Evolutionary conservation across 2,888 invertebrate species (phyloP).

Genomic region (Papilio elwesi): DNA sequence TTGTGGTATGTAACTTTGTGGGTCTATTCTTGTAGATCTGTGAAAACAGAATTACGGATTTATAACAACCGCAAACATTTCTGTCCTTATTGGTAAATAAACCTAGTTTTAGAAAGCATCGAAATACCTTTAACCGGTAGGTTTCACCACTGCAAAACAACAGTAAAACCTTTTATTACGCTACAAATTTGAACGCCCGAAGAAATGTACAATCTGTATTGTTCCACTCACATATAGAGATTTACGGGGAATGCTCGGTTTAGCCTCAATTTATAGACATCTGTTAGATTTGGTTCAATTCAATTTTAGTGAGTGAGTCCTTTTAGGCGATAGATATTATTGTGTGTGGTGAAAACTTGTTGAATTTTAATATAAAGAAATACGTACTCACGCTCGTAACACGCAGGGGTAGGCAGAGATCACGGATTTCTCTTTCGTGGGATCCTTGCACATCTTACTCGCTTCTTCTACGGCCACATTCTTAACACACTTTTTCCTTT

Average conservation of each 20-base stretch:
- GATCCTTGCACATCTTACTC: no score
- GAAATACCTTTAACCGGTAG: slow-evolving; percentile 6
- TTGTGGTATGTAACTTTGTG: not conserved
- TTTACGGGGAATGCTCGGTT: slow-evolving; percentile 19
- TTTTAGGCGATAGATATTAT: slow-evolving; percentile 6
- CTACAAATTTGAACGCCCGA: slow-evolving; percentile 15
- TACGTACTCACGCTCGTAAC: no score
- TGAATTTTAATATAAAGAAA: not conserved
- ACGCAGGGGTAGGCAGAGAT: no score
- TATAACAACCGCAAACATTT: not conserved
- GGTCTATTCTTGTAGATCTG: not conserved
- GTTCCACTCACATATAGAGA: slow-evolving; percentile 10
- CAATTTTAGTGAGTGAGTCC: slow-evolving; percentile 17
- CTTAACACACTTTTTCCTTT: no score
- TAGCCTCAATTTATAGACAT: slow-evolving; percentile 22
- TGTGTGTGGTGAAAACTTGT: slow-evolving; percentile 1
- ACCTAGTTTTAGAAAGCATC: slow-evolving; percentile 1
- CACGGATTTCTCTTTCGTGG: no score
- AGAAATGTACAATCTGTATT: slow-evolving; percentile 18
- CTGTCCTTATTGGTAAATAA: not conserved
- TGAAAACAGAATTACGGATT: not conserved
- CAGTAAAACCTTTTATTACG: slow-evolving; percentile 17
- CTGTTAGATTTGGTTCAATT: slow-evolving; percentile 17
- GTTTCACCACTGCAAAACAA: not conserved
- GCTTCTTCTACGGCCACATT: no score